Conservation (phyloP, 2,113 vertebrate species). For the Vidua macroura region DNA sequence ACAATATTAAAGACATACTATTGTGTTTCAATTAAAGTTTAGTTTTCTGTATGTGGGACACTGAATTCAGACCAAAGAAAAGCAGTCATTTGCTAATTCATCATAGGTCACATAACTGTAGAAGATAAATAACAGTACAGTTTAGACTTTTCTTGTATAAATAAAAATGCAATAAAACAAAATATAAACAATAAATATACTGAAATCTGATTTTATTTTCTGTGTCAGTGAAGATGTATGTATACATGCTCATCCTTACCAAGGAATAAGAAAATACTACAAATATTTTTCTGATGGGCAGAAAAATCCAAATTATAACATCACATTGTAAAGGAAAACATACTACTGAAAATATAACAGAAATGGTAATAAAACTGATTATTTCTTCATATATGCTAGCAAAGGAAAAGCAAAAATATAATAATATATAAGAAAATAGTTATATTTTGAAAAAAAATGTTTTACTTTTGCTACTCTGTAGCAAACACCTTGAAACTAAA, state of each 20-base stretch:
- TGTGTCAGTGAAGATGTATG: background rate
- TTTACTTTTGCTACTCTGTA: background rate
- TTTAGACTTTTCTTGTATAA: background rate
- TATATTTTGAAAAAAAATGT: background rate
- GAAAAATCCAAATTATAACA: background rate
- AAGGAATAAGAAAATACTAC: background rate
- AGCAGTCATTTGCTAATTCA: background rate
- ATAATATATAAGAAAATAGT: background rate
- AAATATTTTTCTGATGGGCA: background rate
- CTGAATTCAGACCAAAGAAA: background rate
- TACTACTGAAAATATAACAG: background rate
- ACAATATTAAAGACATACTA: background rate
- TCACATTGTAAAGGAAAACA: background rate
- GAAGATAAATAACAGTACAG: background rate
- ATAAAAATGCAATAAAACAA: background rate
- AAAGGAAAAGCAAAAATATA: background rate
- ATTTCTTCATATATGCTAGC: background rate
- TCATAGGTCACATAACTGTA: background rate
- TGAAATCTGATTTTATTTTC: background rate
- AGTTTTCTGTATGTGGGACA: background rate
- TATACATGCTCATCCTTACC: background rate
- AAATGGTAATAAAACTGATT: background rate
- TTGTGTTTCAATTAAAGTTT: background rate
- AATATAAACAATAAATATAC: background rate
- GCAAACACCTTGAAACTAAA: background rate